These are phyloP conservation scores for Globodera rostochiensis DNA, from an alignment of 1,140 invertebrate genomes.

Conservation along the genomic window DNA sequence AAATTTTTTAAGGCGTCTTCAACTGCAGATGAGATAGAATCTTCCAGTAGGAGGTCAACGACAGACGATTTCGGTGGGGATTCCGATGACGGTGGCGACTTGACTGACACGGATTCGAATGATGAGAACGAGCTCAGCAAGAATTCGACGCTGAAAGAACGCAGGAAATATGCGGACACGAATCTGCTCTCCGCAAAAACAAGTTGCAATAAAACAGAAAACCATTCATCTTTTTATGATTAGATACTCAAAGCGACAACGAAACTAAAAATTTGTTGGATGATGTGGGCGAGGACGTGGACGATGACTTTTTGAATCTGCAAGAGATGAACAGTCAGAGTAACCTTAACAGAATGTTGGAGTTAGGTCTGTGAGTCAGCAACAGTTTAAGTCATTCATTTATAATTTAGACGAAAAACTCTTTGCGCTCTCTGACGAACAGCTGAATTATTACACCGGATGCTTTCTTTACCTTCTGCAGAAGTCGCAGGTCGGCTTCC, in stretches of 20 bases:
- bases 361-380: background rate
- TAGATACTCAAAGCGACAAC: conserved; percentile 49
- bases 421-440: conserved; percentile 52
- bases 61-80: conserved; percentile 47
- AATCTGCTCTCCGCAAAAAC: conserved; percentile 1
- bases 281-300: conserved; percentile 48
- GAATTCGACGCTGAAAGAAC: conserved; percentile 9
- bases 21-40: conserved; percentile 44
- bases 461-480: conserved; percentile 45
- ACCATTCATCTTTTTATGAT: conserved; percentile 29
- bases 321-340: conserved; percentile 26
- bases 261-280: conserved; percentile 49
- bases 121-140: conserved; percentile 18
- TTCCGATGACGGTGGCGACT: conserved; percentile 32
- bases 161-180: conserved; percentile 1
- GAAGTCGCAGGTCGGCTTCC: conserved; percentile 37
- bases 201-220: conserved; percentile 14
- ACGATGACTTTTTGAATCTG: conserved; percentile 40
- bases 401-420: conserved; percentile 34
- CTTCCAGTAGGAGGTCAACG: conserved; percentile 31
- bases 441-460: conserved; percentile 49
- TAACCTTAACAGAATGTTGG: background rate
- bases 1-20: conserved; percentile 37
- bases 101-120: conserved; percentile 31
- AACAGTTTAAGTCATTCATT: background rate